phyloP scores from a whole-genome alignment of 2,113 vertebrate genomes.

The Sinocyclocheilus rhinocerous region DNA sequence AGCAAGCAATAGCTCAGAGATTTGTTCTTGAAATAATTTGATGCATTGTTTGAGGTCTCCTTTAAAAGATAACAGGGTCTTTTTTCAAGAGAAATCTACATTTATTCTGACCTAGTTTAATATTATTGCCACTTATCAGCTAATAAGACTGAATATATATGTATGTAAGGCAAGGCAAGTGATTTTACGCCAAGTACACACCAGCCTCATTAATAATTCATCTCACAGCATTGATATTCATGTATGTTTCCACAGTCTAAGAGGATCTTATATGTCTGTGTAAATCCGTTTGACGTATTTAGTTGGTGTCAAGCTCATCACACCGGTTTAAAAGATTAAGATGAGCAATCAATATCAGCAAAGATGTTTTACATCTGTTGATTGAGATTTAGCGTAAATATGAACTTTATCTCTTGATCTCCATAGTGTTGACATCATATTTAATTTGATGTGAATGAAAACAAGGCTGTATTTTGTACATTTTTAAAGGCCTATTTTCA shows the following conservation, averaged over 20 bases:
- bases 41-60: neutral
- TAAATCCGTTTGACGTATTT: neutral
- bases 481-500: neutral
- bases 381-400: neutral
- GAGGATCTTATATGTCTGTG: neutral
- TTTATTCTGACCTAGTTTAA: neutral
- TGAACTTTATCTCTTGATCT: constrained; percentile 2
- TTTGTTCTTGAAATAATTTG: neutral
- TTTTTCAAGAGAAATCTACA: neutral
- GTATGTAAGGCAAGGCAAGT: neutral
- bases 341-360: neutral
- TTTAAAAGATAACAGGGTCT: neutral
- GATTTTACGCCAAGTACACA: neutral
- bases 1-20: neutral
- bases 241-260: neutral
- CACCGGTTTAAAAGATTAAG: constrained; percentile 33
- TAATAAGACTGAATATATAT: neutral
- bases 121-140: neutral
- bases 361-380: neutral
- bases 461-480: neutral
- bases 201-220: neutral
- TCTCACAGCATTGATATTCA: constrained; percentile 20
- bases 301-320: constrained; percentile 15
- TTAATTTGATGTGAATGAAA: constrained; percentile 11
- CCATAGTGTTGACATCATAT: neutral